These are phyloP conservation scores for Telmatochromis sp. DNA, from an alignment of 2,113 vertebrate genomes.

Conservation along the genomic window DNA sequence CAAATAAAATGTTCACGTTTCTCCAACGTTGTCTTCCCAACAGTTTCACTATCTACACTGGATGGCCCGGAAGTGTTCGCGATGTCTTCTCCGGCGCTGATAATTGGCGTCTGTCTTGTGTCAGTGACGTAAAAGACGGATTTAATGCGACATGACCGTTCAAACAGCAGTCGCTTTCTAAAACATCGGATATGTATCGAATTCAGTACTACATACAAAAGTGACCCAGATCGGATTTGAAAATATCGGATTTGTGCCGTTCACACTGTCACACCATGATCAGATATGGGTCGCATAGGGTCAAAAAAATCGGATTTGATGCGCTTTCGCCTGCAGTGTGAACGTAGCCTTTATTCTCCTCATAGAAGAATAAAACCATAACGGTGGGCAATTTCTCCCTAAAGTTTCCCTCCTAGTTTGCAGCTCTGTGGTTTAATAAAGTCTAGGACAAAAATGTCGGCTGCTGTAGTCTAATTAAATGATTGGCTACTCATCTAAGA, in stretches of 20 bases:
- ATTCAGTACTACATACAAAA: rapidly evolving
- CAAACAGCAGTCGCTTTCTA: background rate
- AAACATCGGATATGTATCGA: rapidly evolving
- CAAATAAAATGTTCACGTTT: no score
- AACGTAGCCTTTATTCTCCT: background rate
- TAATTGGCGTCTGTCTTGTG: rapidly evolving
- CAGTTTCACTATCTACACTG: no score
- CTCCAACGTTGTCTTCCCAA: no score
- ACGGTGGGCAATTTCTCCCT: background rate
- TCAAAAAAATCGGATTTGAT: background rate
- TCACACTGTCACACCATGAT: rapidly evolving
- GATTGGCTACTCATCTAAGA: background rate
- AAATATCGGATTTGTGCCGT: background rate
- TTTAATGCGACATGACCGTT: rapidly evolving
- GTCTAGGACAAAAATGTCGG: background rate
- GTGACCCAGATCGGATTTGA: background rate
- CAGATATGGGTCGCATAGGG: background rate
- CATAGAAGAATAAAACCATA: background rate
- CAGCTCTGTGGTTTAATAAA: background rate
- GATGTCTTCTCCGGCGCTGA: background rate
- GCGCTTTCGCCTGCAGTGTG: background rate
- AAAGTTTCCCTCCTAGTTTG: background rate
- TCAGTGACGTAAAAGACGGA: rapidly evolving
- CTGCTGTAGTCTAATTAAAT: background rate
- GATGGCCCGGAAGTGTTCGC: rapidly evolving